phyloP scores from a whole-genome alignment of 35 echinoderm and acorn worm genomes.

The Holothuria glaberrima region DNA sequence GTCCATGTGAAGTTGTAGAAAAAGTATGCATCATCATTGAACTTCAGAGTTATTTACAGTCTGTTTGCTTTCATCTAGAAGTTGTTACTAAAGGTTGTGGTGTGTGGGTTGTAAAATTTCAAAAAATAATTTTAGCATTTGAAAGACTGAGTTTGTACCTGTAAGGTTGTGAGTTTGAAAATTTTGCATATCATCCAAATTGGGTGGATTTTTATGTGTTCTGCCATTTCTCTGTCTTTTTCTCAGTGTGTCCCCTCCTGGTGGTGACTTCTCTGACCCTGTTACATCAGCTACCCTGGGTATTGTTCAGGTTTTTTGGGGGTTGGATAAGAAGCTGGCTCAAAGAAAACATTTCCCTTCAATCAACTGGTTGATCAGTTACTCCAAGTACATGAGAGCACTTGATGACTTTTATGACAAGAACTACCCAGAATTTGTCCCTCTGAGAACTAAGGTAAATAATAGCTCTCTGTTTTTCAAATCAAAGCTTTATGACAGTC shows the following conservation, averaged over 20 bases:
- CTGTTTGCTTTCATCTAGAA: neutral
- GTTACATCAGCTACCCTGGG: slow-evolving; percentile 93
- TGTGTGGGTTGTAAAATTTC: neutral
- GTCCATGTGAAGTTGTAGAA: no score
- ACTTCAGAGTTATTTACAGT: no score
- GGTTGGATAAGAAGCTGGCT: slow-evolving; percentile 95
- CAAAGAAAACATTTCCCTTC: slow-evolving; percentile 94
- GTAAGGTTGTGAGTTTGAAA: neutral
- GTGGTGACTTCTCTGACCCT: slow-evolving; percentile 95
- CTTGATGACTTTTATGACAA: slow-evolving; percentile 97
- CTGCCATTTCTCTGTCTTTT: neutral
- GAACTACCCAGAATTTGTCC: slow-evolving; percentile 94
- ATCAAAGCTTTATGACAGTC: no score
- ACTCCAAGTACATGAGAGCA: slow-evolving; percentile 89
- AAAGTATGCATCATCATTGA: no score
- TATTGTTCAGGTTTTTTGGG: slow-evolving; percentile 97
- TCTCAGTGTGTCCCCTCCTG: slow-evolving; percentile 86
- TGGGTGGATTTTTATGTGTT: no score
- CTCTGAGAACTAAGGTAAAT: slow-evolving; percentile 85
- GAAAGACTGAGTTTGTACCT: neutral
- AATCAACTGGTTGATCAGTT: slow-evolving; percentile 97
- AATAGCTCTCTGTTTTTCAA: no score
- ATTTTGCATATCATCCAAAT: neutral
- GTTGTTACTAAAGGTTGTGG: neutral
- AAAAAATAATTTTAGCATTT: no score